Conservation (phyloP, 2,113 vertebrate genomes). For the Rhea americana region DNA sequence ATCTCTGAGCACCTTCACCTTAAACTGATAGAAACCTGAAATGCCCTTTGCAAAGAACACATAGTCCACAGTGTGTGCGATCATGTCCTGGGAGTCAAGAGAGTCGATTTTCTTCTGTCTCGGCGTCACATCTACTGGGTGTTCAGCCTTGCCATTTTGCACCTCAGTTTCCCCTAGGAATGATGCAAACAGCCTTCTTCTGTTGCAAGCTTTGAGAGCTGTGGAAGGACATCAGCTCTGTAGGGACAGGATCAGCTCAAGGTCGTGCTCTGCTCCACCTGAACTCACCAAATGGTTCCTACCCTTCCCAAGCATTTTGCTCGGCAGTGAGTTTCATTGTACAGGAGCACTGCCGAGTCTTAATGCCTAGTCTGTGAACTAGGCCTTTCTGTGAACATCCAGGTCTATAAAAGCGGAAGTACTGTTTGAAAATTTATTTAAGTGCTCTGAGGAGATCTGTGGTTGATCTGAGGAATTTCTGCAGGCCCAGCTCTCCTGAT, state of each 20-base stretch:
- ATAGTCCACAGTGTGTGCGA: rapidly evolving
- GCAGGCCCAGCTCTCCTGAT: not conserved
- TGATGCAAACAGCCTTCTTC: rapidly evolving
- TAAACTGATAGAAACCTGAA: not conserved
- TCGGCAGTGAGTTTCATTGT: not conserved
- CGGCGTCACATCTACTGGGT: not conserved
- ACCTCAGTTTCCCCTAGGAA: not conserved
- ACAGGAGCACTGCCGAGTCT: not conserved
- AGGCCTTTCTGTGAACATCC: not conserved
- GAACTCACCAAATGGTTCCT: not conserved
- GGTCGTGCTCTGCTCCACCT: not conserved
- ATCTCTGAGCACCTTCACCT: not conserved
- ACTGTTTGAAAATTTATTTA: not conserved
- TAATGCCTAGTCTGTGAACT: not conserved
- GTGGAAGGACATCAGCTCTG: not conserved
- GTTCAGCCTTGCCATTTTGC: not conserved
- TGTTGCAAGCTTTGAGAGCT: rapidly evolving
- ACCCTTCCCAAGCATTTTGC: not conserved
- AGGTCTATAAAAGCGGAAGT: not conserved
- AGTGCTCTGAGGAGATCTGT: not conserved
- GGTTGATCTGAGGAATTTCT: not conserved
- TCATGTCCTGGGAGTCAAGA: not conserved
- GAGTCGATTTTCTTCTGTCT: not conserved
- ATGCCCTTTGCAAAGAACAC: not conserved
- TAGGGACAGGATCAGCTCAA: not conserved